Percentiles rank a stretch among this genome's conserved stretches.
Conservation (phyloP, 2,113 vertebrate genomes). For the Orientallactaga bullata region DNA sequence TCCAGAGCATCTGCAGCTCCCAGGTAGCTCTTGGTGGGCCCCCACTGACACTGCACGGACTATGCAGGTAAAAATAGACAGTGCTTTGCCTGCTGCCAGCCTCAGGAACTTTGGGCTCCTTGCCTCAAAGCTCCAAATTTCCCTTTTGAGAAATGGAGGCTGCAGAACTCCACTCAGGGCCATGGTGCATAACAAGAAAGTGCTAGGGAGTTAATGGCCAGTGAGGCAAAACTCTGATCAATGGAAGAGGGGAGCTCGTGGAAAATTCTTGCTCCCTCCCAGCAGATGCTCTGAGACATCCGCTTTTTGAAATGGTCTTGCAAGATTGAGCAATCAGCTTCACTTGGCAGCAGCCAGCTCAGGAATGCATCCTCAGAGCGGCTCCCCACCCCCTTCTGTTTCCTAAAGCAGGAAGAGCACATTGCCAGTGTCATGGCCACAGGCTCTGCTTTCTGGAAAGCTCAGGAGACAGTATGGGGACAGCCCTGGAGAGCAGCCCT, state of each 20-base stretch:
- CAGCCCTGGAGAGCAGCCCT: not conserved
- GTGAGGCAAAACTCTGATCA: constrained; percentile 58
- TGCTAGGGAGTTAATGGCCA: not conserved
- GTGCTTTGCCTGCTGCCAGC: not conserved
- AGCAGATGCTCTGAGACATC: constrained; percentile 40
- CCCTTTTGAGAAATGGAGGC: not conserved
- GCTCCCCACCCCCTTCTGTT: not conserved
- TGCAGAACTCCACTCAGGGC: not conserved
- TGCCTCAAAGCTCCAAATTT: not conserved
- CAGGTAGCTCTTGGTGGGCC: not conserved
- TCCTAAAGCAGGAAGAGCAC: not conserved
- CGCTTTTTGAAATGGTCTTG: constrained; percentile 69
- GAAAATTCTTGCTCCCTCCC: constrained; percentile 53
- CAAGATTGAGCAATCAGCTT: constrained; percentile 69
- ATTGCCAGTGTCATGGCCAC: not conserved
- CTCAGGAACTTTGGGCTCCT: rapidly evolving
- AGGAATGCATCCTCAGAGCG: not conserved
- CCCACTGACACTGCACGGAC: not conserved
- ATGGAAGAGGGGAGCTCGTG: constrained; percentile 39
- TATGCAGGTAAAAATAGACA: not conserved
- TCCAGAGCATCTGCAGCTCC: not conserved
- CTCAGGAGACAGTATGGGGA: not conserved
- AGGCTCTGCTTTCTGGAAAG: not conserved
- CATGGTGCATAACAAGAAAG: not conserved
- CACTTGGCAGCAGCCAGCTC: constrained; percentile 49